Evolutionary conservation across 2,113 vertebrate genomes (phyloP), one percentile per base, ranked within the genome.

Genomic region (Dipodomys stephensi): DNA sequence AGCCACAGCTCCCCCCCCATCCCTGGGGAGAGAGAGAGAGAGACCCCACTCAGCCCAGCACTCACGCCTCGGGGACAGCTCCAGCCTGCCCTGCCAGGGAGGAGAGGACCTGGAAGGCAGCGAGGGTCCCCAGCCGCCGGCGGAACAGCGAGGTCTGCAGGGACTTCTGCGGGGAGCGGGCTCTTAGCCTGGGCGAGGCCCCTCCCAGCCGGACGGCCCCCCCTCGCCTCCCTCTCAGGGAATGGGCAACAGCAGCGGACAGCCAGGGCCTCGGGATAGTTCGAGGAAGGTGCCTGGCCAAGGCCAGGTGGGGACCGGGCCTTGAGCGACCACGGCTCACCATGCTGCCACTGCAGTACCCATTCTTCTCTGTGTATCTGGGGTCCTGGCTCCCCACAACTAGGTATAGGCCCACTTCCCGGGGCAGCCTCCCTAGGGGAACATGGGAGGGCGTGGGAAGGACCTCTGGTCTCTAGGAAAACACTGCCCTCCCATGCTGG

Each of bases 81-180:
- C 30, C 46, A 81, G 32, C 80, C 49, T 13, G 95, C 4, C 18
- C 94, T 0, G 35, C 92, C 89, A 65, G 39, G 73, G 97, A 98
- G 90, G 98, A 98, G 28, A 99, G 98, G 78, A 99, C 99, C 96
- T 99, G 98, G 80, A 99, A 99, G 0, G 99, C 99, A 13, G 99
- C 99, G 68, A 99, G 97, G 94, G 99, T 99, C 27, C 99, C 99
- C 90, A 99, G 96, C 13, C 99, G 97, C 53, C 99, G 98, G 96
- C 99, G 98, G 71, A 99, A 97, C 95, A 99, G 98, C 0, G 99
- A 99, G 0, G 99, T 98, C 97, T 99, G 99, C 27, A 99, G 98
- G 0, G 99, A 99, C 97, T 99, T 99, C 99, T 99, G 95, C 67
- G 86, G 60, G 88, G 89, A 23, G n/a, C 35, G 57, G 19, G 28